Evolutionary conservation across 2,797 vertebrate species (phyloP), one percentile per base, ranked within the genome.

Genomic region (Platyrinchus mystaceus): DNA sequence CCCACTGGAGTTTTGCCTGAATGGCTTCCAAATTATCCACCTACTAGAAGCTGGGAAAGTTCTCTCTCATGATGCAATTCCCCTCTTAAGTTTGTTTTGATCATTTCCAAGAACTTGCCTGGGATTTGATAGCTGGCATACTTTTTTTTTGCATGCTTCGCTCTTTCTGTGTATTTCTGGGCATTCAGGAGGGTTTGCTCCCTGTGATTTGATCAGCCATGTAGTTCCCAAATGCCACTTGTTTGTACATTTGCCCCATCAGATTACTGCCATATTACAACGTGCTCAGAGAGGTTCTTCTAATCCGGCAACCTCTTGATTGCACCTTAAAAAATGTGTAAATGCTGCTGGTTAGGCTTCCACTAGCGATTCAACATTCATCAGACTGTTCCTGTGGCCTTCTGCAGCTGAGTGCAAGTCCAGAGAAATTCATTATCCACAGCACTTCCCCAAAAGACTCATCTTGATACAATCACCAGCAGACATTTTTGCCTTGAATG

Each of bases 1-100:
- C 74, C 85, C 77, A 73, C 10, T 5, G 15, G 88, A 93, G 62
- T 66, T 96, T 86, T 86, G 91, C 63, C 93, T 93, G 90, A 94
- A 90, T 36, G 43, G 44, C 67, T 93, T 95, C 90, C 94, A 96
- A 94, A 88, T 59, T 58, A 81, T 86, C 96, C 90, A 95, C 88
- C 93, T 93, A 94, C 93, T 71, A 55, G 55, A 84, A 93, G 50
- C 66, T 93, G 88, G 85, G 80, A 95, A 94, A 93, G 26, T 88
- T 96, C 80, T 95, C 34, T 84, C 74, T 88, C n/a, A 56, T 93
- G 74, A 90, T 66, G 55, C 66, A 96, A 90, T 88, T 67, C 74
- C 44, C 22, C 41, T 88, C 63, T 84, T 76, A 90, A 90, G 69
- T 39, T 89, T 93, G 63, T 15, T 93, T 88, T 84, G 34, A 36